These are phyloP conservation scores for Pontoporia blainvillei DNA, from an alignment of 2,113 vertebrate species.

Conservation along the genomic window DNA sequence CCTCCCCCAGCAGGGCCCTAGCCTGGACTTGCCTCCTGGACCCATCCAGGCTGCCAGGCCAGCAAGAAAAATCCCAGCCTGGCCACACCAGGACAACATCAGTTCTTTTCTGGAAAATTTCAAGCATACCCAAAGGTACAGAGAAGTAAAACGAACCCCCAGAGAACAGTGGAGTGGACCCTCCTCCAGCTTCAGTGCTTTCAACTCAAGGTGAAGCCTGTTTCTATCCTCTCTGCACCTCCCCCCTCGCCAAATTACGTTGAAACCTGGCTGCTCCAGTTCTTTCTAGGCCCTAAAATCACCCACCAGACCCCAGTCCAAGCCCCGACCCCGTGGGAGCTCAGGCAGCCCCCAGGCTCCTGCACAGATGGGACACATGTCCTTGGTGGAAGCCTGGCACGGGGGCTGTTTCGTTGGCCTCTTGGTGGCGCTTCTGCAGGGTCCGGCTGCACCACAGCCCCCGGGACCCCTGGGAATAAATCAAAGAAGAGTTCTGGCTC, in stretches of 20 bases:
- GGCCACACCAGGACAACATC: no score
- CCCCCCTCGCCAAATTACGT: fast-evolving
- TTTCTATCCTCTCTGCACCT: background rate
- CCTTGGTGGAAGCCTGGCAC: background rate
- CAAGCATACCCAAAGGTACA: background rate
- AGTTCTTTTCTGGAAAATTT: background rate
- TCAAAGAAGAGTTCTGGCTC: background rate
- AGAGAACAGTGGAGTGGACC: no score
- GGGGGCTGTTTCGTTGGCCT: fast-evolving
- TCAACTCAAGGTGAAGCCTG: no score
- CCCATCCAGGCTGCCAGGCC: background rate
- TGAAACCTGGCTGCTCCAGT: background rate
- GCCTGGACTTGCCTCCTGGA: background rate
- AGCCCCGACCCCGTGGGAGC: background rate
- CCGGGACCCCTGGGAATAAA: background rate
- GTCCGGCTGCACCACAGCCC: fast-evolving
- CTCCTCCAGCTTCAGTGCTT: background rate
- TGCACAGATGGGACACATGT: fast-evolving
- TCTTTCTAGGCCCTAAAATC: background rate
- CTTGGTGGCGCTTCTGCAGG: background rate
- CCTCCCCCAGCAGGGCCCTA: background rate
- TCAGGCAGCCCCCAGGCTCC: background rate
- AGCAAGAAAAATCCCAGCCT: background rate
- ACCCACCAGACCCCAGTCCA: background rate
- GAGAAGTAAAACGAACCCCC: fast-evolving